Base-by-base conservation (phyloP, 2,797 vertebrate genomes). In the Manis crassicaudata region DNA sequence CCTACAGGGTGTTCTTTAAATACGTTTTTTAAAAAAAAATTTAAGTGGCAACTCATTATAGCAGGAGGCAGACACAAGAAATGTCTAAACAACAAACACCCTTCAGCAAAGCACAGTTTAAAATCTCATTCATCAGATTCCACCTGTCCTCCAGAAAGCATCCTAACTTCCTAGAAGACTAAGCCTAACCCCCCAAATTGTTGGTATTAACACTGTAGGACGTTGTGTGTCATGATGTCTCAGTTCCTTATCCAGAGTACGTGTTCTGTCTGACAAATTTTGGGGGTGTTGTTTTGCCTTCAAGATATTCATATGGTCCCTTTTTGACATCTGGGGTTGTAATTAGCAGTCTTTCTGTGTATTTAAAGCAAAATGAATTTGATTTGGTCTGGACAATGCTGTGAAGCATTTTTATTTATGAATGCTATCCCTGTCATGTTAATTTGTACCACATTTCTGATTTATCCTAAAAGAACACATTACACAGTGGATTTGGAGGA, bases 401-500 rank as follows among this genome's bases (percentile, higher is more conserved):
- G 56, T 90, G 75, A 75, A 96, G 88, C 54, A 62, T 92, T 97
- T 95, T 97, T 98, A 97, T 98, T 98, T 98, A 97, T 83, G 88
- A 97, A 95, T n/a, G 35, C 54, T 65, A 58, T 60, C 96, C 90
- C 96, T 97, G 98, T 96, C 97, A 86, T 80, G 95, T 98, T 98
- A 97, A 98, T 98, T 97, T 97, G 92, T 88, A 88, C 88, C 72
- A 97, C 89, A 27, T 97, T 98, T 98, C 94, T 98, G 97, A 98
- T 98, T 98, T 98, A 98, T 98, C 98, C 96, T 97, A 97, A 98
- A 98, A 98, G 97, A 98, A 97, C 97, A 95, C 82, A 83, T 98
- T 97, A 98, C 98, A 95, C 98, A 97, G 96, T 98, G 98, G 98
- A 98, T 98, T 98, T 98, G 97, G 96, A 98, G 97, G 98, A 97